phyloP scores from a whole-genome alignment of 2,113 vertebrate species.

The Numida meleagris region DNA sequence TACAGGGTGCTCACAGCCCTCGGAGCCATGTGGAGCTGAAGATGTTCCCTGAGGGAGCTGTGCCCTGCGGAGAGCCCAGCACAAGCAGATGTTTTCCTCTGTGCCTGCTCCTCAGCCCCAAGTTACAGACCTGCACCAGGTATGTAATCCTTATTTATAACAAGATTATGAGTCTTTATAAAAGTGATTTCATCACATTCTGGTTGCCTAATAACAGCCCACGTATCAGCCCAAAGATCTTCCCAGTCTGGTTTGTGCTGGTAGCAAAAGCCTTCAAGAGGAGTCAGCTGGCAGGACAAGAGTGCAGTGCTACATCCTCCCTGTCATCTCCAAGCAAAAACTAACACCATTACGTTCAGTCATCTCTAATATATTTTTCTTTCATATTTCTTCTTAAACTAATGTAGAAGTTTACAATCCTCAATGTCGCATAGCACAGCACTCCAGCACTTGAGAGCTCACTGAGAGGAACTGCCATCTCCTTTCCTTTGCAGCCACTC shows the following conservation, averaged over 20 bases:
- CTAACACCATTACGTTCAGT: neutral
- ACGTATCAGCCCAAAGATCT: neutral
- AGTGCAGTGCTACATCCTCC: neutral
- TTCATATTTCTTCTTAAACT: neutral
- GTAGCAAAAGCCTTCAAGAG: neutral
- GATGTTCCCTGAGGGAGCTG: neutral
- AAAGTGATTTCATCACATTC: fast-evolving
- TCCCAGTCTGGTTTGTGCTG: too few relatives aligned
- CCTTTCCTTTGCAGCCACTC: neutral
- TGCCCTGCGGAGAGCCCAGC: fast-evolving
- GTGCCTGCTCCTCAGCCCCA: neutral
- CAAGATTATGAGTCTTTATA: neutral
- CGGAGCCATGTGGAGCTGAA: fast-evolving
- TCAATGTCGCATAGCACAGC: neutral
- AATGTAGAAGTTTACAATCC: neutral
- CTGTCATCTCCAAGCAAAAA: neutral
- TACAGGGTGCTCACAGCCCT: fast-evolving
- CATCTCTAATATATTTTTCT: neutral
- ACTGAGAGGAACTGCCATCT: neutral
- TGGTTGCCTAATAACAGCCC: neutral
- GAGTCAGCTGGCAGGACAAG: neutral
- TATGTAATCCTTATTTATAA: neutral
- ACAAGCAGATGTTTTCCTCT: fast-evolving
- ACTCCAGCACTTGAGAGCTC: neutral
- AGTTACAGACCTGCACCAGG: neutral